A percentile compares a stretch with the other conserved stretches of the same genome.
These are phyloP conservation scores for Cnemophilus loriae DNA, from an alignment of 2,113 vertebrate genomes.

Conservation along the genomic window DNA sequence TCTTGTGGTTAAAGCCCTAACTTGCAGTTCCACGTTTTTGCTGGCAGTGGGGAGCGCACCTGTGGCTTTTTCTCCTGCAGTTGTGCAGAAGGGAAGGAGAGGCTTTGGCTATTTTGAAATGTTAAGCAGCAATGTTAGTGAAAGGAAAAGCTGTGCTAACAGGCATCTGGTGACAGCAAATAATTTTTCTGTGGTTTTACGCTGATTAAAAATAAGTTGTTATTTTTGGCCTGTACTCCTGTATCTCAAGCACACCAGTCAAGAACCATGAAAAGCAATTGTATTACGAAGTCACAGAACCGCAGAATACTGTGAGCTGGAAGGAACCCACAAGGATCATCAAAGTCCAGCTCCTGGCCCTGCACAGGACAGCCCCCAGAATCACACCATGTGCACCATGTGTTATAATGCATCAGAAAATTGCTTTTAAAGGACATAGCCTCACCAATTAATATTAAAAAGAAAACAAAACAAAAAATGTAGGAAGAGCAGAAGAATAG, in stretches of 20 bases:
- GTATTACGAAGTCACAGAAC: neutral
- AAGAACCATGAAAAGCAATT: neutral
- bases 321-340: neutral
- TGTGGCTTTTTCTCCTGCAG: neutral
- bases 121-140: neutral
- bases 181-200: neutral
- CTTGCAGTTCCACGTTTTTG: neutral
- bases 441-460: neutral
- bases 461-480: accelerated
- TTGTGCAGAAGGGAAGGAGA: neutral
- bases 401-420: neutral
- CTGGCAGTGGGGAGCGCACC: accelerated
- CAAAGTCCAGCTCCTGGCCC: neutral
- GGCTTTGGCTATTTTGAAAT: neutral
- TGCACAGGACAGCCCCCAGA: neutral
- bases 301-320: neutral
- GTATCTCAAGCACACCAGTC: neutral
- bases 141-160: neutral
- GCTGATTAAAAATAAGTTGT: neutral
- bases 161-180: neutral
- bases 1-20: neutral
- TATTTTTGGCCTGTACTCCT: neutral
- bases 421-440: neutral
- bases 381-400: neutral
- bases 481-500: neutral